A percentile compares a stretch with the other conserved stretches of the same genome.
Conservation (phyloP, 2,888 invertebrate genomes). For the Drosophila prostipennis region DNA sequence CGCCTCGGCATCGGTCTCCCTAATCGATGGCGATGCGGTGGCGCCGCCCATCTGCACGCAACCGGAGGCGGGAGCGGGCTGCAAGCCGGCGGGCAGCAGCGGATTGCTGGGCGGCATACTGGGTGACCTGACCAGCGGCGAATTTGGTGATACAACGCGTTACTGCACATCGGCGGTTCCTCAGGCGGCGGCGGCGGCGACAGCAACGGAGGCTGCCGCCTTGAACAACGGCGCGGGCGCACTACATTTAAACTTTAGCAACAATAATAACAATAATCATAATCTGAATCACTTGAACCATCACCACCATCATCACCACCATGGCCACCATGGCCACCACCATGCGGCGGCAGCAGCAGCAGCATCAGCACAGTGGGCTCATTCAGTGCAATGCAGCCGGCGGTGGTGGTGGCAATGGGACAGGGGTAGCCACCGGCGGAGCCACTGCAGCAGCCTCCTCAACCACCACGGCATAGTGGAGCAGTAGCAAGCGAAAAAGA, state of each 20-base stretch:
- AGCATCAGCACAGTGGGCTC: conserved; percentile 78
- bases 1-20: conserved; percentile 50
- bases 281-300: conserved; percentile 67
- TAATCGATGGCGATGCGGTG: conserved; percentile 80
- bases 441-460: conserved; percentile 63
- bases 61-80: conserved; percentile 82
- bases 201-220: conserved; percentile 24
- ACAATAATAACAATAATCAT: conserved; percentile 78
- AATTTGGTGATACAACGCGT: conserved; percentile 83
- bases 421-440: conserved; percentile 50
- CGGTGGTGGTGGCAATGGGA: conserved; percentile 21
- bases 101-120: conserved; percentile 82
- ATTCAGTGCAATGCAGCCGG: conserved; percentile 83
- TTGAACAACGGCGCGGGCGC: conserved; percentile 75
- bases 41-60: conserved; percentile 84
- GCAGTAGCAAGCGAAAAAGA: conserved; percentile 69
- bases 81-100: conserved; percentile 77
- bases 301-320: conserved; percentile 70
- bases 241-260: conserved; percentile 82
- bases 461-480: conserved; percentile 83
- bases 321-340: conserved; percentile 65
- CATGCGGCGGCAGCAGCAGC: conserved; percentile 40
- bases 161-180: conserved; percentile 82
- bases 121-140: conserved; percentile 82
- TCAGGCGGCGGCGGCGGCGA: conserved; percentile 36